Evolutionary conservation across 1,140 invertebrate species (phyloP), one percentile per base, ranked within the genome.

Genomic region (Drosophila neocordata): DNA sequence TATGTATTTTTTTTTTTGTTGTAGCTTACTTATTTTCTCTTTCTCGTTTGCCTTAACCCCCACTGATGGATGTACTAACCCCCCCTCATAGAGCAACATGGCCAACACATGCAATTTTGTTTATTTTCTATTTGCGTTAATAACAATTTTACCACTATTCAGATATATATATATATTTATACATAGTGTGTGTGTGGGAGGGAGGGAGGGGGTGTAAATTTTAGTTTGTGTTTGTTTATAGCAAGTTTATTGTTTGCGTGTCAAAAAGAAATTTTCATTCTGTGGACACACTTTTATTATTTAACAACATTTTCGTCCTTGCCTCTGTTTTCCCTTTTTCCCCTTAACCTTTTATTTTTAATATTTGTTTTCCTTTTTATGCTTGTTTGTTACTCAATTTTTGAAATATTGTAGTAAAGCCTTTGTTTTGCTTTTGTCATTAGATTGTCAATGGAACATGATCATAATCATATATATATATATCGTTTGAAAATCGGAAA

Each of bases 191-290:
- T 61, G 35, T 58, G 55, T 63, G 65, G 35, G 63, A 27, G 24
- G n/a, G 37, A 48, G 31, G 31, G 22, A 11, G 27, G 3, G 27
- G 4, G 27, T 1, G 27, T 4, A 5, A 52, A 31, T 58, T 59
- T 59, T 5, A 24, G 60, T 79, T 71, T 70, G 44, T 69, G 48
- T 80, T 73, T 69, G 73, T 56, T 82, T 74, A 85, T 77, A 24
- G 69, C 53, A 53, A 73, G 70, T 70, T 79, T 69, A 77, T 77
- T 84, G 80, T 84, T 69, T 77, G 79, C 79, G 41, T 74, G 74
- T 62, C 27, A 37, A 53, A 55, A 63, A 18, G 38, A 71, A 75
- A 61, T 78, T 72, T 61, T 51, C 66, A 72, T 81, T 66, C 62
- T 59, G 31, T 61, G 53, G 53, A 65, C 77, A 74, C 69, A 48